Conservation (phyloP, 2,797 vertebrate species). For the Rhadinocentrus ornatus region DNA sequence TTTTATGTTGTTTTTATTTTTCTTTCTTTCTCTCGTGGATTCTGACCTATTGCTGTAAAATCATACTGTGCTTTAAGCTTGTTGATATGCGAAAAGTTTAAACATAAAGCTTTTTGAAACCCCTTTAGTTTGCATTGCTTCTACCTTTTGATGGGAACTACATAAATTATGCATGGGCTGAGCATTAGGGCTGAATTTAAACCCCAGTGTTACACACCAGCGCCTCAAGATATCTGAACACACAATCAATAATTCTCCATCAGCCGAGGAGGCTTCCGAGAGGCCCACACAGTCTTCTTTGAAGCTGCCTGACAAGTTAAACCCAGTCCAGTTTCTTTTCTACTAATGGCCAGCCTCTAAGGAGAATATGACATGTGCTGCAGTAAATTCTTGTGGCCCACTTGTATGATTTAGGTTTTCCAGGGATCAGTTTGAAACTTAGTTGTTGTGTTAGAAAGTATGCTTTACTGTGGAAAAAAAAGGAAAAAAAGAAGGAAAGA, state of each 20-base stretch:
- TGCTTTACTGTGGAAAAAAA: constrained; percentile 20
- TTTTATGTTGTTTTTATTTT: constrained; percentile 1
- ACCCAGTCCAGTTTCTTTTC: constrained; percentile 77
- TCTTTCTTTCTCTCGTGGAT: constrained; percentile 36
- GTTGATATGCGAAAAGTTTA: constrained; percentile 81
- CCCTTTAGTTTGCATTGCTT: constrained; percentile 75
- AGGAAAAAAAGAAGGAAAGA: constrained; percentile 5
- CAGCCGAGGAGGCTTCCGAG: constrained; percentile 75
- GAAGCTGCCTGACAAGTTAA: constrained; percentile 84
- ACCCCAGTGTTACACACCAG: constrained; percentile 82
- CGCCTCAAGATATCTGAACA: constrained; percentile 84
- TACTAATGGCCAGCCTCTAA: constrained; percentile 77
- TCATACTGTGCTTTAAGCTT: constrained; percentile 67
- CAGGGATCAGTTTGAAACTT: constrained; percentile 45
- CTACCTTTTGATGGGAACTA: constrained; percentile 83
- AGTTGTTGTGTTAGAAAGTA: constrained; percentile 44
- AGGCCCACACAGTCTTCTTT: constrained; percentile 80
- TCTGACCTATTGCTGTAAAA: constrained; percentile 62
- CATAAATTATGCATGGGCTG: constrained; percentile 83
- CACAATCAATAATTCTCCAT: constrained; percentile 85
- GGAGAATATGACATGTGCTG: constrained; percentile 66
- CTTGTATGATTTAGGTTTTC: constrained; percentile 56
- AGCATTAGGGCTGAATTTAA: constrained; percentile 81
- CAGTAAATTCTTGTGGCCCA: constrained; percentile 60
- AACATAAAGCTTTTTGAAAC: constrained; percentile 79